These are phyloP conservation scores for Carterocephalus palaemon DNA, from an alignment of 2,888 invertebrate genomes.

Conservation along the genomic window DNA sequence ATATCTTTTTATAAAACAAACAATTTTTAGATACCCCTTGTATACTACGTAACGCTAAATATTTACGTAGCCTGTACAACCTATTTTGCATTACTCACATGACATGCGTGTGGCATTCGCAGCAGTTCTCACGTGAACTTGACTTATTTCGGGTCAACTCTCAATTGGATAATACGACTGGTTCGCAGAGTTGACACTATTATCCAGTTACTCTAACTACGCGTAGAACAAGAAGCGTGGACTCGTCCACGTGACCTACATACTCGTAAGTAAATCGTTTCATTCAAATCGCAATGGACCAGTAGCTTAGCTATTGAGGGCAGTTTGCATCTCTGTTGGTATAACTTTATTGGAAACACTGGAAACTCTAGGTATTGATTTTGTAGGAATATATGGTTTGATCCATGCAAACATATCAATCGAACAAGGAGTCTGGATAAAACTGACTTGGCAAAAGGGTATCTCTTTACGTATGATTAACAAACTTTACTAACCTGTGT, in stretches of 20 bases:
- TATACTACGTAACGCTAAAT: neutral
- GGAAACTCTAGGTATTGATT: too few species aligned
- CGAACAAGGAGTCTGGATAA: too few species aligned
- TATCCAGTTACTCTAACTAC: slow-evolving; percentile 17
- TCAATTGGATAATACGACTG: slow-evolving; percentile 50
- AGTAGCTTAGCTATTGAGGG: too few species aligned
- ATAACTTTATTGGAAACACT: too few species aligned
- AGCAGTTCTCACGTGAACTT: slow-evolving; percentile 40
- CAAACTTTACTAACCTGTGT: slow-evolving; percentile 45
- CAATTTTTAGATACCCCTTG: neutral
- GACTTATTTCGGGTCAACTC: slow-evolving; percentile 41
- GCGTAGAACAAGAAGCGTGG: neutral
- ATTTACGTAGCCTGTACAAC: too few species aligned
- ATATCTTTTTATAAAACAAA: neutral
- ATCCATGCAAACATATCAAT: too few species aligned
- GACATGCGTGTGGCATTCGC: neutral
- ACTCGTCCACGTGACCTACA: slow-evolving; percentile 4
- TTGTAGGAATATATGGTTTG: too few species aligned
- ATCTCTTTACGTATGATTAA: too few species aligned
- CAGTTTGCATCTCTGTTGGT: too few species aligned
- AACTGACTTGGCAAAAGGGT: too few species aligned
- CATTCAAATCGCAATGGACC: too few species aligned
- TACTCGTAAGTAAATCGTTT: too few species aligned
- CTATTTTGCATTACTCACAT: neutral
- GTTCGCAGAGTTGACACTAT: slow-evolving; percentile 24